Conservation (phyloP, 2,888 invertebrate genomes). For the Tricholauxania praeusta region DNA sequence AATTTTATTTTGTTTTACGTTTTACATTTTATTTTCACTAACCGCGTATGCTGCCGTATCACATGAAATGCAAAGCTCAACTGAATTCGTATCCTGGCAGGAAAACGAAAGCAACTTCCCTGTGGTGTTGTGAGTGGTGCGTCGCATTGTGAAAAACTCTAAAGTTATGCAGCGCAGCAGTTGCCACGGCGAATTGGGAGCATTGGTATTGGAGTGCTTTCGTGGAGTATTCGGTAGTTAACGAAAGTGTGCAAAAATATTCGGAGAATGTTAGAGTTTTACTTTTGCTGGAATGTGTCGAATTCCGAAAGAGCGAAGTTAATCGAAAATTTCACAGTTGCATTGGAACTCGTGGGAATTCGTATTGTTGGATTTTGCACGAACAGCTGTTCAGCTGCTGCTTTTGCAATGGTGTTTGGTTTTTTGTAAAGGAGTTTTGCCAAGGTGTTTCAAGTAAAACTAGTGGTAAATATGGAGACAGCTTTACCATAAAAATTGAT, state of each 20-base stretch:
- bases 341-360: conserved; percentile 11
- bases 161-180: conserved; percentile 47
- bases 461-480: no score
- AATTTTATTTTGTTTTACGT: not conserved
- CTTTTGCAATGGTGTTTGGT: not conserved
- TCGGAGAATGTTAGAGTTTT: conserved; percentile 46
- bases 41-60: conserved; percentile 56
- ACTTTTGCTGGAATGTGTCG: not conserved
- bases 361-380: conserved; percentile 22
- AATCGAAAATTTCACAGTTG: not conserved
- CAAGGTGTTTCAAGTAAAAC: no score
- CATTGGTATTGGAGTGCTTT: not conserved
- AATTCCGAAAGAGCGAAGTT: conserved; percentile 40
- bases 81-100: conserved; percentile 56
- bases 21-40: not conserved
- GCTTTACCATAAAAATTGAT: no score
- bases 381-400: conserved; percentile 37
- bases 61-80: conserved; percentile 64
- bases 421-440: not conserved
- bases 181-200: conserved; percentile 25
- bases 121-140: not conserved
- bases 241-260: conserved; percentile 47
- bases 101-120: conserved; percentile 42
- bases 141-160: conserved; percentile 49
- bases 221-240: conserved; percentile 27